Evolutionary conservation across 2,888 invertebrate genomes (phyloP), one percentile per base, ranked within the genome.

Genomic region (Cheiracanthium punctorium): DNA sequence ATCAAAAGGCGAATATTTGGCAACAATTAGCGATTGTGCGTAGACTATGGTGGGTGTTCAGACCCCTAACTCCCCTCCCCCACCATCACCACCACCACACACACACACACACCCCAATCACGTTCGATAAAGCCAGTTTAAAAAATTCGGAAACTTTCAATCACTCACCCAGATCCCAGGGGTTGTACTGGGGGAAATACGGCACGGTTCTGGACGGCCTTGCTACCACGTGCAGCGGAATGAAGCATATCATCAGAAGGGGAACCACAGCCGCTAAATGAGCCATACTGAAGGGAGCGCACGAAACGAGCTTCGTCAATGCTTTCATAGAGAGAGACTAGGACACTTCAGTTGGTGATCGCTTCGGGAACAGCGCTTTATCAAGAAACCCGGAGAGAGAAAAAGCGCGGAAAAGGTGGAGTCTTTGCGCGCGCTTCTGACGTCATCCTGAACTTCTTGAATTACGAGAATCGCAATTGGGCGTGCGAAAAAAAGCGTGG

Each of bases 381-480:
- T 37, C 37, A 37, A 37, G 10, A 4, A 37, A 10, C 37, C 37
- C 7, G 20, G 20, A 5, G 58, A 24, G 58, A 37, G 48, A 20
- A 58, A 58, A 24, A 24, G 12, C 17, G 48, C 20, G 58, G 20
- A 24, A 20, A 24, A 58, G 58, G 58, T 8, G 58, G 58, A 17
- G 58, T 24, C 37, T n/a, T 37, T 37, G 58, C 58, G 58, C 20
- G 24, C 58, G 58, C 58, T 58, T 58, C 4, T 58, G 58, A 58
- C 58, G 58, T 58, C 58, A 58, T 58, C 24, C 24, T 4, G 58
- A 58, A 58, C 58, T 58, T 58, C 58, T 58, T 7, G 58, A 58
- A 17, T 58, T 58, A 24, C 58, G 24, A 24, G 24, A 24, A 8
- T 24, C 24, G 24, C 24, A 20, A 58, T 58, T 58, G 58, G 58